These are phyloP conservation scores for Heliangelus exortis DNA, from an alignment of 2,797 vertebrate species.

Conservation along the genomic window DNA sequence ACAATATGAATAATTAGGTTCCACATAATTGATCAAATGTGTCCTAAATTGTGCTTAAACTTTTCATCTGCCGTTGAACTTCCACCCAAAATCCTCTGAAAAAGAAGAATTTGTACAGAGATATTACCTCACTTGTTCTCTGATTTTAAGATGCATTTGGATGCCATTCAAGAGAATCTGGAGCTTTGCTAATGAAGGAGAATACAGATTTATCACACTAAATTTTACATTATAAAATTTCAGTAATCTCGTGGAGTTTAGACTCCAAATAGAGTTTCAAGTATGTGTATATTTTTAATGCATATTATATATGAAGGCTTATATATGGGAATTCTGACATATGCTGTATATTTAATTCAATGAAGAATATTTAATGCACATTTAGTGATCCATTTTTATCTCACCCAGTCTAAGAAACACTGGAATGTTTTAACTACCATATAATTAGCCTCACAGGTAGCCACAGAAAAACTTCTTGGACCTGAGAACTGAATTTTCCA, in stretches of 20 bases:
- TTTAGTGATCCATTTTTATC: background rate
- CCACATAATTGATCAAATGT: background rate
- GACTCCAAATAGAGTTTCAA: background rate
- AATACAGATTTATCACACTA: background rate
- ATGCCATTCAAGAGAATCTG: background rate
- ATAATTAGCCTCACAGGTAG: background rate
- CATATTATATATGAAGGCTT: background rate
- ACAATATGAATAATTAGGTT: background rate
- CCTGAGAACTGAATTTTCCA: background rate
- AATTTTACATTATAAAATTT: background rate
- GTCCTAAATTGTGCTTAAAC: background rate
- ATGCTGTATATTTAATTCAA: background rate
- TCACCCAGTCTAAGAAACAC: background rate
- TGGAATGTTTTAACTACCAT: background rate
- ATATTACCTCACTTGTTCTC: background rate
- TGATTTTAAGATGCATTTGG: background rate
- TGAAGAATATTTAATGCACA: background rate
- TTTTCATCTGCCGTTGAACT: background rate
- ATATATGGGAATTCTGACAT: fast-evolving
- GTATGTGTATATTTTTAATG: background rate
- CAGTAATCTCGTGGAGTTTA: background rate
- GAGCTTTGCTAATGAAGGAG: background rate
- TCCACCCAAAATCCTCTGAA: background rate
- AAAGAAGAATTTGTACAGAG: background rate
- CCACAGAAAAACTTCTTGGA: background rate